Percentiles rank a stretch among this genome's conserved stretches.
These are phyloP conservation scores for Homarus americanus DNA, from an alignment of 1,140 invertebrate species.

Conservation along the genomic window DNA sequence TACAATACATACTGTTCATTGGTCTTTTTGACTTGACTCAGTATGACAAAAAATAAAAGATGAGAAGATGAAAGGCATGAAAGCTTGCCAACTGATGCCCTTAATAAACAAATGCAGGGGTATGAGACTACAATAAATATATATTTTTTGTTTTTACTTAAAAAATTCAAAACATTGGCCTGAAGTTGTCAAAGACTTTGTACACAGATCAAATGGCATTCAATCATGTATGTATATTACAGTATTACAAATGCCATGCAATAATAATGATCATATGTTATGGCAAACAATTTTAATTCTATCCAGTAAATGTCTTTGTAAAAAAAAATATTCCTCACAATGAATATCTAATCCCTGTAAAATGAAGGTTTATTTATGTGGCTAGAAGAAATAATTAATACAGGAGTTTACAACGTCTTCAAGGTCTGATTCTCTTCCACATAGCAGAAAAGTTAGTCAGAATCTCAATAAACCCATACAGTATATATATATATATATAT, in stretches of 20 bases:
- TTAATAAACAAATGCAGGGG: too few species aligned
- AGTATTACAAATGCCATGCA: not conserved
- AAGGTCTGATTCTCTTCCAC: not conserved
- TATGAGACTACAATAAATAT: too few species aligned
- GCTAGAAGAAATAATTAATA: not conserved
- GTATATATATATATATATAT: not conserved
- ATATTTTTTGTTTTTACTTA: not conserved
- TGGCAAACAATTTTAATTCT: not conserved
- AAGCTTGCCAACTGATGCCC: too few species aligned
- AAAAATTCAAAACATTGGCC: not conserved
- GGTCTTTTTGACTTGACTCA: too few species aligned
- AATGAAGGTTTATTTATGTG: too few species aligned
- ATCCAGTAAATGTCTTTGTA: not conserved
- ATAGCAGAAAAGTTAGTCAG: not conserved
- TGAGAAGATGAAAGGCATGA: too few species aligned
- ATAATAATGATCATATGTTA: not conserved
- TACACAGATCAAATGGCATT: constrained; percentile 17
- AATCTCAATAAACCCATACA: not conserved
- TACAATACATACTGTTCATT: too few species aligned
- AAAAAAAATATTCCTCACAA: not conserved
- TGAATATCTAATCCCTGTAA: not conserved
- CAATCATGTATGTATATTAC: not conserved
- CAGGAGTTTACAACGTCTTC: not conserved
- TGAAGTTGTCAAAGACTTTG: constrained; percentile 12
- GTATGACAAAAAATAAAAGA: too few species aligned